Percentiles rank a stretch among this genome's conserved stretches.
Conservation (phyloP, 2,888 invertebrate species). For the Clepsis dumicolana region DNA sequence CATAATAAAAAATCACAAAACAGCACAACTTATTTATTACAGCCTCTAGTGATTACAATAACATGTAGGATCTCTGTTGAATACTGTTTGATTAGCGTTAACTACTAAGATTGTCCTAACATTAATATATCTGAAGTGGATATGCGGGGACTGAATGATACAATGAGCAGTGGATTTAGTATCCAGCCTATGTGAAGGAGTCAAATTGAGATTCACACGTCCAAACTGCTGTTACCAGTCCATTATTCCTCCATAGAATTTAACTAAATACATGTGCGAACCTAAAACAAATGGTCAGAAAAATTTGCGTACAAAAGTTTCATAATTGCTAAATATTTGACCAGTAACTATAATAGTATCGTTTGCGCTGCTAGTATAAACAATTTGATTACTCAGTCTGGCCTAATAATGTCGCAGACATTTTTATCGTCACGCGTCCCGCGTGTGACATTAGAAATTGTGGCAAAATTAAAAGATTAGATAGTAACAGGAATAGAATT, state of each 20-base stretch:
- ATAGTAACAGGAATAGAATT: neutral
- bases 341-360: neutral
- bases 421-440: neutral
- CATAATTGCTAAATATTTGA: conserved; percentile 24
- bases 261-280: conserved; percentile 7
- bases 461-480: neutral
- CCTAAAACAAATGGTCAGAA: neutral
- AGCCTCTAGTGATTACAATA: conserved; percentile 65
- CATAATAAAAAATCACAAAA: conserved; percentile 52
- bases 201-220: conserved; percentile 44
- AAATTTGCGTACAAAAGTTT: conserved; percentile 1
- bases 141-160: too few species aligned
- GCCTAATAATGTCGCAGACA: neutral
- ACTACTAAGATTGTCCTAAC: conserved; percentile 27
- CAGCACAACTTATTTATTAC: conserved; percentile 70
- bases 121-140: neutral
- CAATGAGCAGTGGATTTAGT: neutral
- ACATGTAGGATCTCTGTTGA: conserved; percentile 66
- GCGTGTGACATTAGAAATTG: neutral
- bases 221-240: conserved; percentile 19
- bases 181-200: conserved; percentile 6
- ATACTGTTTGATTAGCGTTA: conserved; percentile 63
- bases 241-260: conserved; percentile 14
- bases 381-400: neutral
- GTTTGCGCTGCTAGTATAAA: conserved; percentile 13